phyloP scores from a whole-genome alignment of 1,140 invertebrate genomes.

The Aphelenchoides avenae region DNA sequence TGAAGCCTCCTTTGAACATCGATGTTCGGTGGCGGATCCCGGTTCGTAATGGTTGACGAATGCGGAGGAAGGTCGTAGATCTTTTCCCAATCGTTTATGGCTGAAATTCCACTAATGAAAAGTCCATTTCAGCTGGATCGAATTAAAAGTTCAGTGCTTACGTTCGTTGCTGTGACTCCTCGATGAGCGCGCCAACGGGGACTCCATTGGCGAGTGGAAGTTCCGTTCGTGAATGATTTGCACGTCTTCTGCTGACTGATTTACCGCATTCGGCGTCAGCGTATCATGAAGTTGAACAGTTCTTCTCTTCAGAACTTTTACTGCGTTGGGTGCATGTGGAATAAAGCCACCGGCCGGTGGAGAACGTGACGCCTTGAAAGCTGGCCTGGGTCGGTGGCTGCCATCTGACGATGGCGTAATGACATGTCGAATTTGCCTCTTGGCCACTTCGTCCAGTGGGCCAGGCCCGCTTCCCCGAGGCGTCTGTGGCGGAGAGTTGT shows the following conservation, averaged over 20 bases:
- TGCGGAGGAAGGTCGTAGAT: conserved; percentile 56
- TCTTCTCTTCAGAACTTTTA: conserved; percentile 50
- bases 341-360: conserved; percentile 52
- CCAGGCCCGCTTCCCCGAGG: conserved; percentile 41
- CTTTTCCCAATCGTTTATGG: conserved; percentile 48
- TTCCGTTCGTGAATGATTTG: conserved; percentile 48
- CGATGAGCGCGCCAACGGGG: too few relatives aligned
- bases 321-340: conserved; percentile 56
- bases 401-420: conserved; percentile 53
- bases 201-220: conserved; percentile 30
- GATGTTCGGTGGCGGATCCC: conserved; percentile 42
- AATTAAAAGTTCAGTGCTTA: too few relatives aligned
- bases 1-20: conserved; percentile 47
- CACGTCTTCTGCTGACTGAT: conserved; percentile 31
- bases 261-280: conserved; percentile 13
- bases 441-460: conserved; percentile 48
- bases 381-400: conserved; percentile 53
- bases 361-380: conserved; percentile 39
- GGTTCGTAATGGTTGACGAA: conserved; percentile 45
- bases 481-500: conserved; percentile 49
- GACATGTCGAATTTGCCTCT: conserved; percentile 48
- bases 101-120: too few relatives aligned
- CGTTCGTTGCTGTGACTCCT: too few relatives aligned
- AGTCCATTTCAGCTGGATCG: too few relatives aligned
- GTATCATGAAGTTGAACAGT: conserved; percentile 29